phyloP scores from a whole-genome alignment of 92 coral and sea anemone species.

The Nematostella vectensis region DNA sequence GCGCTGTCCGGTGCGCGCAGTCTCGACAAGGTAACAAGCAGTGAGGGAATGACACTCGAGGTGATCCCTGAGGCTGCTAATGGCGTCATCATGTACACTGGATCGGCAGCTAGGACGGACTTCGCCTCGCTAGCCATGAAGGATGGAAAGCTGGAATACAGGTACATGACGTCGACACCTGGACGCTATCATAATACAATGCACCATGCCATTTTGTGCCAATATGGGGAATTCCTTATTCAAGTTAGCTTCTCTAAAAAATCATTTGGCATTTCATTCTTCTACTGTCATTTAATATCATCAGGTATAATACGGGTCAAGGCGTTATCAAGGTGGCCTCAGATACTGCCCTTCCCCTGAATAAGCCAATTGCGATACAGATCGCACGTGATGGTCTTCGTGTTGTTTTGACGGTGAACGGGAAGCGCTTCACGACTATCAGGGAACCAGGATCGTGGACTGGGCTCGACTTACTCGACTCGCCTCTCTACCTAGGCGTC shows the following conservation, averaged over 20 bases:
- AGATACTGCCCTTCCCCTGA: constrained; percentile 11
- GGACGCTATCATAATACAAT: no score
- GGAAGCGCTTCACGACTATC: constrained; percentile 4
- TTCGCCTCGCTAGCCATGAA: constrained; percentile 42
- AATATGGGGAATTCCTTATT: no score
- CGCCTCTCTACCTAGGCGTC: constrained; percentile 16
- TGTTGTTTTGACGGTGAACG: constrained; percentile 27
- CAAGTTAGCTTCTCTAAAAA: no score
- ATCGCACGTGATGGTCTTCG: constrained; percentile 15
- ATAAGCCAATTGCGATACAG: constrained; percentile 19
- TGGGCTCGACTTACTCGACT: constrained; percentile 9
- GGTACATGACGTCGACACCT: constrained; percentile 24
- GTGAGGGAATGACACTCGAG: constrained; percentile 14
- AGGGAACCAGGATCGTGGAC: constrained; percentile 3
- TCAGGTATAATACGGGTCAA: constrained; percentile 47
- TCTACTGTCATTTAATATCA: not conserved
- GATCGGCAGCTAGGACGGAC: constrained; percentile 2
- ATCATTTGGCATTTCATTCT: not conserved
- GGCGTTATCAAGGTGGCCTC: constrained; percentile 16
- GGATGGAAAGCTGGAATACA: constrained; percentile 34
- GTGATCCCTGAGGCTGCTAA: constrained; percentile 26
- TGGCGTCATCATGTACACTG: constrained; percentile 41
- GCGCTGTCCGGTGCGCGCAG: constrained; percentile 5
- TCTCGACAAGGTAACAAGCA: not conserved
- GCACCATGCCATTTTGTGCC: no score